Base-by-base conservation (phyloP, 2,888 invertebrate species). In the Carpatolechia fugitivella region DNA sequence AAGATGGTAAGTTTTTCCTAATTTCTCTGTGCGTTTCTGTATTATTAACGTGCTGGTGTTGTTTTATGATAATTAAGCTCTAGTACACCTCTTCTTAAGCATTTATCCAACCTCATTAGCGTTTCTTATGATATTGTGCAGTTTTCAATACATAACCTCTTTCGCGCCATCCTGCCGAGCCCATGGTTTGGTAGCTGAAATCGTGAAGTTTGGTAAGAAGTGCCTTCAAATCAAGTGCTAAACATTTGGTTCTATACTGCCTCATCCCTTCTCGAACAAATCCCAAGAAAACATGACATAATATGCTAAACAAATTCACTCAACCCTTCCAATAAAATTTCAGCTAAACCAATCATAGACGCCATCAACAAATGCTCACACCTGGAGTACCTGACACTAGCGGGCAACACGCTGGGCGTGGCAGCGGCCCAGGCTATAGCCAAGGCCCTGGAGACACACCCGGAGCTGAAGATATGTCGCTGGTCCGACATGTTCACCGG, bases 401-500 rank as follows among this genome's bases (percentile, higher is more conserved):
- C 97, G 62, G 99, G 98, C 6, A 99, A 99, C 76, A 98, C 98
- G 0, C 86, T 99, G 18, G 98, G 99, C 0, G 95, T 97, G 10
- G 94, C 94, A 13, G 98, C 98, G 0, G 97, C 98, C 0, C 92
- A 94, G 72, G 96, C 93, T 0, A 95, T 99, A 54, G 96, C 95
- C 0, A 93, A 94, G 71, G 95, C 96, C 0, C 82, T 99, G 41
- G 93, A 95, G 65, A 91, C 88, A 14, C 96, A 96, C 66, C 94
- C 95, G 0, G 95, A 96, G 74, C 92, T 97, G 60, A 92, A 94
- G 72, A 84, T 92, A 63, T 98, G 98, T 0, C 82, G 96, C 54
- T 99, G 98, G 96, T 98, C 97, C 58, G 99, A 99, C 74, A 94
- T 99, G 92, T 99, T 99, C 78, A 99, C 99, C 0, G 97, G 99